Percentiles rank a stretch among this genome's conserved stretches.
These are phyloP conservation scores for Ceriagrion tenellum DNA, from an alignment of 2,888 invertebrate species.

Conservation along the genomic window DNA sequence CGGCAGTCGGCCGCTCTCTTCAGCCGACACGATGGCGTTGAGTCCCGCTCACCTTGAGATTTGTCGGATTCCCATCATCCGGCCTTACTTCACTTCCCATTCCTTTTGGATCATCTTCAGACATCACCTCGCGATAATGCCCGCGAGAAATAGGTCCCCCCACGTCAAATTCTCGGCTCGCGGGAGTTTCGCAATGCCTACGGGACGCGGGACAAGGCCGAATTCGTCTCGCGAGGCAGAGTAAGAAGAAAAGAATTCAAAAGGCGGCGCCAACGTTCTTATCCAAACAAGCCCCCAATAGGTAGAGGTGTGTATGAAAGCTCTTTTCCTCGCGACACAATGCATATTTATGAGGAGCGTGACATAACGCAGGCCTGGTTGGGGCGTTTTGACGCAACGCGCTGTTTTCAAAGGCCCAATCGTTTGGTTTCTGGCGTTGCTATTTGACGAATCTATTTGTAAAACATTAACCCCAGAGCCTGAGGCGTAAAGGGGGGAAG, in stretches of 20 bases:
- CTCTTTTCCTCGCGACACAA: neutral
- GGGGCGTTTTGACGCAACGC: neutral
- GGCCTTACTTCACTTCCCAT: slow-evolving; percentile 1
- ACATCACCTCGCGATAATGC: neutral
- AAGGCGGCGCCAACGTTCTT: neutral
- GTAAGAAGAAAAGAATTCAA: no score
- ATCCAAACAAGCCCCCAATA: neutral
- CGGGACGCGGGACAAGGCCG: neutral
- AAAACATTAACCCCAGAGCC: neutral
- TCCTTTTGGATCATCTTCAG: neutral
- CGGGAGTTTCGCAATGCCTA: neutral
- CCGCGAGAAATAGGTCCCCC: neutral
- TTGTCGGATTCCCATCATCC: neutral
- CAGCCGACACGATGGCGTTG: neutral
- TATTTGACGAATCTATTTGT: neutral
- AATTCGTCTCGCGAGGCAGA: neutral
- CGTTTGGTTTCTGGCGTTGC: neutral
- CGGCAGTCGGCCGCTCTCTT: neutral
- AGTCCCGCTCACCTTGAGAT: neutral
- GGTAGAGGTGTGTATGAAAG: neutral
- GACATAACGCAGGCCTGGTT: neutral
- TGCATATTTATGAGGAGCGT: neutral
- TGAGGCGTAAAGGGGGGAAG: neutral
- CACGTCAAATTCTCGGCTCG: neutral
- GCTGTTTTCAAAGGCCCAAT: no score